Conservation (phyloP, 2,797 vertebrate species). For the Stomatorhinus walkeri region DNA sequence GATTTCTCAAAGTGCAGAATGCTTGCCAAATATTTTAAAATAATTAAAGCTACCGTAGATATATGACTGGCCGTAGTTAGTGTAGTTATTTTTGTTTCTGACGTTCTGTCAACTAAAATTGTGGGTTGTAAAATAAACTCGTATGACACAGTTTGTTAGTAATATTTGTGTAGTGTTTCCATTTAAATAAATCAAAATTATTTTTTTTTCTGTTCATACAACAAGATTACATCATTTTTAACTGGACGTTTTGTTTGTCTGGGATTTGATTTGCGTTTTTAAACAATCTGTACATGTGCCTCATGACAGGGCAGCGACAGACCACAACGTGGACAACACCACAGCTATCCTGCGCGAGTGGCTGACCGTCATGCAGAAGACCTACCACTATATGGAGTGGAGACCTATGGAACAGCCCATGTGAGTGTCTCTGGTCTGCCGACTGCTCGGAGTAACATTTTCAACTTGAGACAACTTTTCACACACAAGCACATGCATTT, state of each 20-base stretch:
- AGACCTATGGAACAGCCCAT: conserved; percentile 73
- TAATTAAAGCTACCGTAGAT: neutral
- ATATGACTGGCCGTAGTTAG: neutral
- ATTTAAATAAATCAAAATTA: neutral
- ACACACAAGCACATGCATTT: neutral
- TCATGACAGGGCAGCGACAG: conserved; percentile 76
- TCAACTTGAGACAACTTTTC: neutral
- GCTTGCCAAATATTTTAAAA: neutral
- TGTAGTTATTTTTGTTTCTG: neutral
- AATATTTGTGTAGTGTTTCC: neutral
- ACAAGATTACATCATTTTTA: neutral
- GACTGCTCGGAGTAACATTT: neutral
- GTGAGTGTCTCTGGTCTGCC: conserved; percentile 50
- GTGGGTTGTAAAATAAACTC: neutral
- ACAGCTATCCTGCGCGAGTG: conserved; percentile 79
- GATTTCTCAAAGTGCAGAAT: neutral
- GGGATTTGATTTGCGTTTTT: neutral
- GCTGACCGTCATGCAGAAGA: conserved; percentile 70
- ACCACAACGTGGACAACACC: conserved; percentile 87
- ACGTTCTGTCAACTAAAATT: neutral
- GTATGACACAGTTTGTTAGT: neutral
- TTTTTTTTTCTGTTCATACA: neutral
- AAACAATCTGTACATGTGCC: conserved; percentile 4
- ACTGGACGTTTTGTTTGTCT: neutral
- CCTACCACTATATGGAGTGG: conserved; percentile 79